Base-by-base conservation (phyloP, 1,140 invertebrate genomes). In the Drosophila funebris region DNA sequence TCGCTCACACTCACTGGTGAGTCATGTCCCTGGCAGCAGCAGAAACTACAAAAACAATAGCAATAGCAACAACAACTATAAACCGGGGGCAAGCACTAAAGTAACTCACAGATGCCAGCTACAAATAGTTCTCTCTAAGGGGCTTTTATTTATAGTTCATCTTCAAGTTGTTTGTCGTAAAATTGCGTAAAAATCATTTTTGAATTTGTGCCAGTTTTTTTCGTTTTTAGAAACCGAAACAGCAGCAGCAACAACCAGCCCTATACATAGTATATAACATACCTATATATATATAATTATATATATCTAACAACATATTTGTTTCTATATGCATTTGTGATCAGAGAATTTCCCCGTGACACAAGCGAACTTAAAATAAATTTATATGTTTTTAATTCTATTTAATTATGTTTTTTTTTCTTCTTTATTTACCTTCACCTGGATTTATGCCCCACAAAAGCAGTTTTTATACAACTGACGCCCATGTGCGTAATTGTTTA, bases 171-270 rank as follows among this genome's bases (percentile, higher is more conserved):
- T 87, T 87, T 87, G 75, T 87, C 83, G 83, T 87, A 76, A 87
- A 87, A 88, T 87, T 87, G 83, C 83, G 83, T 87, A 87, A 87
- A 87, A 88, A 83, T 82, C 70, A 76, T 83, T 87, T 88, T 87
- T 87, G 83, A 87, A 88, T 79, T 78, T 83, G 83, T 87, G 83
- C 83, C 83, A 87, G 83, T 78, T 87, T 87, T 70, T 73, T 71
- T 58, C 61, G 8, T 27, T 66, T 75, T 67, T 71, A 71, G 58
- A 74, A 63, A 54, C 80, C 39, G 31, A 44, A 53, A 18, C 56
- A 52, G 50, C 62, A 50, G 31, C 61, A 22, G 20, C 18, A 61
- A 22, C 56, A 43, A 43, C 11, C 29, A 61, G 64, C 76, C 73
- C 81, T 57, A 9, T 48, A 22, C 22, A 1, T 22, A 24, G 8